A percentile compares a stretch with the other conserved stretches of the same genome.
Conservation (phyloP, 2,888 invertebrate species). For the Plusia festucae region DNA sequence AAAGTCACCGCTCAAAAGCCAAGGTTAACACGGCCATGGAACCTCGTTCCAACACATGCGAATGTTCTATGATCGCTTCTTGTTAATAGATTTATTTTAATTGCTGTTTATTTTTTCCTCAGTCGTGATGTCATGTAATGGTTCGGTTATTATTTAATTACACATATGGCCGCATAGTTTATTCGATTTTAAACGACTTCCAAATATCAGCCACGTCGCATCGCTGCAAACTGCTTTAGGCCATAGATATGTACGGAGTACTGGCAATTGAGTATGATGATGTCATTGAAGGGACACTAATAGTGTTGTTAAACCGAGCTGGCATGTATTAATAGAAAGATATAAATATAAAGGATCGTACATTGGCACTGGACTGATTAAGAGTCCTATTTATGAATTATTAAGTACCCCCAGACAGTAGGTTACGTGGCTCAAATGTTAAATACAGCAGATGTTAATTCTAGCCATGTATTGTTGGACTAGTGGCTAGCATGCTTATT, state of each 20-base stretch:
- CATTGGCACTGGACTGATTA: conserved; percentile 32
- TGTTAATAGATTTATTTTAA: conserved; percentile 70
- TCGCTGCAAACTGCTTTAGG: conserved; percentile 54
- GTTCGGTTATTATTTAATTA: conserved; percentile 68
- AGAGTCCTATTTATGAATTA: conserved; percentile 21
- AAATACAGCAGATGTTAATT: conserved; percentile 19
- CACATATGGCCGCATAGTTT: conserved; percentile 17
- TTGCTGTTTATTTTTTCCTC: conserved; percentile 78
- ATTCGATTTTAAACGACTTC: conserved; percentile 50
- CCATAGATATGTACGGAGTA: conserved; percentile 44
- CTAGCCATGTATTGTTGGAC: conserved; percentile 20
- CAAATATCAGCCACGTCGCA: conserved; percentile 57
- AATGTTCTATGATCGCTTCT: conserved; percentile 80
- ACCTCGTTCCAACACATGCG: conserved; percentile 80
- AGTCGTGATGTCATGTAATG: conserved; percentile 81
- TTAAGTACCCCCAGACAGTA: conserved; percentile 18
- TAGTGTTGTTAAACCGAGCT: conserved; percentile 27
- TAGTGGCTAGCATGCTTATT: conserved; percentile 29
- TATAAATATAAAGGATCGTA: conserved; percentile 24
- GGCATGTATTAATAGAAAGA: conserved; percentile 29
- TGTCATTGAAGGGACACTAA: conserved; percentile 64
- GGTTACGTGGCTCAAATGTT: conserved; percentile 13
- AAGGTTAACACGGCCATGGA: conserved; percentile 87
- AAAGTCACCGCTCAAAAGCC: conserved; percentile 89
- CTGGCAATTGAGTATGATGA: conserved; percentile 60